Percentiles rank a stretch among this genome's conserved stretches.
Conservation (phyloP, 2,113 vertebrate genomes). For the Cebidichthys violaceus region DNA sequence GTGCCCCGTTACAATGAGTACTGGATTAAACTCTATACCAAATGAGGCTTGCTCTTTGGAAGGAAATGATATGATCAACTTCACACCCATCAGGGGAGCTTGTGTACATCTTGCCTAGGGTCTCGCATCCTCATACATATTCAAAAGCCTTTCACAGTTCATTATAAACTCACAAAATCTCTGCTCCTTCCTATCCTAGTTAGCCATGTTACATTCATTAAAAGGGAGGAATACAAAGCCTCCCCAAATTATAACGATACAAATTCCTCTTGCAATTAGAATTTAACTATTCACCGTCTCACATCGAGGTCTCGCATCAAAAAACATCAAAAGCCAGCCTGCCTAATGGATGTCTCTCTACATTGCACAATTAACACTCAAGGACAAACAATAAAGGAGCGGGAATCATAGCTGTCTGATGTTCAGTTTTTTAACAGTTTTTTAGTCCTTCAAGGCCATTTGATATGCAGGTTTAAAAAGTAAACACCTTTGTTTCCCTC, state of each 20-base stretch:
- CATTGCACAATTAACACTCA: constrained; percentile 80
- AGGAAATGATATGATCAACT: constrained; percentile 84
- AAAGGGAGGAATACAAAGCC: constrained; percentile 79
- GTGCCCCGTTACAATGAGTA: constrained; percentile 64
- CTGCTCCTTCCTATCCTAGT: constrained; percentile 76
- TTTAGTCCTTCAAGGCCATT: constrained; percentile 76
- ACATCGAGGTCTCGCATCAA: constrained; percentile 77
- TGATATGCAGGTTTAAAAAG: constrained; percentile 74
- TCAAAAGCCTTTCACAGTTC: constrained; percentile 87
- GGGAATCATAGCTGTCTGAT: constrained; percentile 64
- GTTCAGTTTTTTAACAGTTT: constrained; percentile 36
- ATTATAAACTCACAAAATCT: constrained; percentile 84
- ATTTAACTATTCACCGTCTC: constrained; percentile 78
- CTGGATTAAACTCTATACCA: constrained; percentile 69
- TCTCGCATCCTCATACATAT: constrained; percentile 89
- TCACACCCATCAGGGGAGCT: constrained; percentile 84
- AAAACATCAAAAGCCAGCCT: constrained; percentile 77
- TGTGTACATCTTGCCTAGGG: constrained; percentile 88
- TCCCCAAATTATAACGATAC: constrained; percentile 78
- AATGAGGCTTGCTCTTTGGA: constrained; percentile 77
- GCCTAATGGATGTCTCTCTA: constrained; percentile 76
- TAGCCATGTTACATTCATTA: constrained; percentile 81
- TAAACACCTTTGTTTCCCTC: constrained; percentile 77
- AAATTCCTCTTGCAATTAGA: constrained; percentile 79
- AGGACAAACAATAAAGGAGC: constrained; percentile 80